Conservation (phyloP, 2,113 vertebrate species). For the Campylorhamphus procurvoides region DNA sequence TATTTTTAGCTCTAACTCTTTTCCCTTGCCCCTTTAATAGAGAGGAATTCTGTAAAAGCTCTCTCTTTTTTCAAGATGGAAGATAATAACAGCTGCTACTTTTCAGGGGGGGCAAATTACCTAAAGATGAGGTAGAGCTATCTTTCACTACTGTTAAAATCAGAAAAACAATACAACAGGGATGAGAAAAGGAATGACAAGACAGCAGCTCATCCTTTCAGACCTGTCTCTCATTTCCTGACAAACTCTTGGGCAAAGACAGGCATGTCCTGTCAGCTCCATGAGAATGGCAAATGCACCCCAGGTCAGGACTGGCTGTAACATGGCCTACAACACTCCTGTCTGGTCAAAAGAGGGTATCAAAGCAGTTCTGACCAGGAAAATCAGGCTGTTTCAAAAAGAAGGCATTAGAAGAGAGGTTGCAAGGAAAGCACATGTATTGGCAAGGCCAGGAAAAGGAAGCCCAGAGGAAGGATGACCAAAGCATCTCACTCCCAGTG, state of each 20-base stretch:
- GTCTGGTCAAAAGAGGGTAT: background rate
- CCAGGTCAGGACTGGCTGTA: too few species aligned
- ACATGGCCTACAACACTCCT: background rate
- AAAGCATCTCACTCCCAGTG: fast-evolving
- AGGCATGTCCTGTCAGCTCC: background rate
- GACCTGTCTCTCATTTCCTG: background rate
- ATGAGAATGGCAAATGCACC: background rate
- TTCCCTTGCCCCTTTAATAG: background rate
- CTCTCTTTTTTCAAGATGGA: background rate
- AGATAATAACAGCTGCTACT: background rate
- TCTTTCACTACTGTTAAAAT: background rate
- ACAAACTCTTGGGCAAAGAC: background rate
- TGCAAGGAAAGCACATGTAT: background rate
- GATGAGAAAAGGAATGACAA: background rate
- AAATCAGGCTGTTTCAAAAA: background rate
- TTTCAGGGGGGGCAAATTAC: background rate
- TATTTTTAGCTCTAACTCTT: background rate
- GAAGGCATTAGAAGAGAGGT: background rate
- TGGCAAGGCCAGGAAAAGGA: background rate
- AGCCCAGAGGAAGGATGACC: background rate
- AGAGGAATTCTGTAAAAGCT: background rate
- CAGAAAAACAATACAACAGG: background rate
- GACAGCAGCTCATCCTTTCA: background rate
- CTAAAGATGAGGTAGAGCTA: background rate
- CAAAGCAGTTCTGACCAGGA: background rate